These are phyloP conservation scores for Andrena flavipes DNA, from an alignment of 2,888 invertebrate species.

Conservation along the genomic window DNA sequence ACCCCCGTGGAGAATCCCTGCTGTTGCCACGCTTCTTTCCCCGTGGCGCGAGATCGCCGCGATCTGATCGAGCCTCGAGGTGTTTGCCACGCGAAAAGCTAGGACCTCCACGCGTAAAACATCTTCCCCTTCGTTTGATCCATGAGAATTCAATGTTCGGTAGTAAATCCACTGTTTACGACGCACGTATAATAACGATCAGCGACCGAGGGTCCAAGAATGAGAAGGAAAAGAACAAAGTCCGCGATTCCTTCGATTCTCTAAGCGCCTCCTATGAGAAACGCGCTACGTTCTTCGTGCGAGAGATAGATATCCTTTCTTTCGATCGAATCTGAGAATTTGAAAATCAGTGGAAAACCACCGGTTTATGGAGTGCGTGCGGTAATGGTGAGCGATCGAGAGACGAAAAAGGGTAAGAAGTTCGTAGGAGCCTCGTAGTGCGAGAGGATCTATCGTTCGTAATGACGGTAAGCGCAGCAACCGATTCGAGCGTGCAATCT, in stretches of 20 bases:
- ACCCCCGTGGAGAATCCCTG: conserved; percentile 70
- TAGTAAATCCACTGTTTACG: background rate
- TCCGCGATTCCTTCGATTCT: no score
- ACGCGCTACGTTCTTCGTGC: background rate
- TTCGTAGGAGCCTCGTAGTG: conserved; percentile 7
- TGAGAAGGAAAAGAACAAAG: no score
- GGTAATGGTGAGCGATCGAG: conserved; percentile 18
- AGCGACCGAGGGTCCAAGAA: no score
- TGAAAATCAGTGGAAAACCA: background rate
- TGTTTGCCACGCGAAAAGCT: conserved; percentile 44
- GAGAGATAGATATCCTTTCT: background rate
- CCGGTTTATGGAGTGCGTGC: background rate
- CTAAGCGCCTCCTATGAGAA: no score
- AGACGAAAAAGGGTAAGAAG: background rate
- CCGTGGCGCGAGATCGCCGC: conserved; percentile 36
- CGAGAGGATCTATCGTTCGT: conserved; percentile 18
- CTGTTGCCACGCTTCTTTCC: conserved; percentile 66
- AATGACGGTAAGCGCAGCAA: conserved; percentile 43
- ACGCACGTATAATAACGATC: background rate
- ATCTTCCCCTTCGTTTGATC: background rate
- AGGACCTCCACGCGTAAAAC: background rate
- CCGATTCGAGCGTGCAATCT: conserved; percentile 53
- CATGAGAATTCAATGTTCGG: background rate
- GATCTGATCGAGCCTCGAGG: conserved; percentile 53
- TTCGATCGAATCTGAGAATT: background rate